phyloP scores from a whole-genome alignment of 2,113 vertebrate species.

The Gymnobelideus leadbeateri region DNA sequence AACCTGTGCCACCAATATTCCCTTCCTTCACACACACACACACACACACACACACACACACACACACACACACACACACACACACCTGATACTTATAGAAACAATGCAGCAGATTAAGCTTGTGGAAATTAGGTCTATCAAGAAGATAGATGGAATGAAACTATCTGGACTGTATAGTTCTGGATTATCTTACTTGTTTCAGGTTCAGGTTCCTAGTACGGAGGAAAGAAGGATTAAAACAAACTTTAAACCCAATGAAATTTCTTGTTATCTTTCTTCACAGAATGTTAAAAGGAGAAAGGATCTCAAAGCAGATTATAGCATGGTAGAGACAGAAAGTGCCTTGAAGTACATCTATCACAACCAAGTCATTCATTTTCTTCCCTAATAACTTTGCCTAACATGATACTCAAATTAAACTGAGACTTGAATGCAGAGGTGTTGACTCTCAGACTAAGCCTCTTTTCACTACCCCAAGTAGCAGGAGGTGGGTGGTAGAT shows the following conservation, averaged over 20 bases:
- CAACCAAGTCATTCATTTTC: not conserved
- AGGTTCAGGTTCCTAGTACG: not conserved
- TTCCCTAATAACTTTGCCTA: not conserved
- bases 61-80: too few relatives aligned
- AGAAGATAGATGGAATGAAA: not conserved
- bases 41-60: too few relatives aligned
- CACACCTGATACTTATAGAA: not conserved
- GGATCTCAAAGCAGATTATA: too few relatives aligned
- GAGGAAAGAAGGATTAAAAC: not conserved
- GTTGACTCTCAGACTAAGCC: not conserved
- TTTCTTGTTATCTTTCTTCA: too few relatives aligned
- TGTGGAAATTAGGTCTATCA: not conserved
- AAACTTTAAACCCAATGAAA: not conserved
- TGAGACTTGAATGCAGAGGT: not conserved
- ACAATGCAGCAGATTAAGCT: not conserved
- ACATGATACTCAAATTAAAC: not conserved
- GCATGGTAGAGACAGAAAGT: too few relatives aligned
- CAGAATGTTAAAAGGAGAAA: too few relatives aligned
- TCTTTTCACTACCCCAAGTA: not conserved
- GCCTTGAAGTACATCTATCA: too few relatives aligned
- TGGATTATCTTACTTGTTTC: not conserved
- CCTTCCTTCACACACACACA: too few relatives aligned
- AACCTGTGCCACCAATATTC: not conserved
- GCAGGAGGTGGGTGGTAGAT: not conserved
- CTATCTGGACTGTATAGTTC: not conserved